phyloP scores from a whole-genome alignment of 2,113 vertebrate species.

The Lipotes vexillifer region DNA sequence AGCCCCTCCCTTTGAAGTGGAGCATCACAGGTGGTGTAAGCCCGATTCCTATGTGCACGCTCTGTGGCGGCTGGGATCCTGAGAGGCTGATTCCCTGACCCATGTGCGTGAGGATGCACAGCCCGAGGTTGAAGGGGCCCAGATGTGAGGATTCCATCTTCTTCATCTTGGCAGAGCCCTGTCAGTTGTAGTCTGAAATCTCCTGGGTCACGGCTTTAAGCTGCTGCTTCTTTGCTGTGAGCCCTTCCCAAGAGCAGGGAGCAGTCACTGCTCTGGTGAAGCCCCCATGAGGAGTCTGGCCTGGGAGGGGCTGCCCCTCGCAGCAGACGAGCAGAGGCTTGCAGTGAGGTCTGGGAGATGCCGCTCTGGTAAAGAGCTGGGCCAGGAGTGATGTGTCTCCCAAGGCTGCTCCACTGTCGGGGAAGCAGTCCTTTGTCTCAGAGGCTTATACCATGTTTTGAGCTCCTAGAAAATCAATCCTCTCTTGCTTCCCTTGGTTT shows the following conservation, averaged over 20 bases:
- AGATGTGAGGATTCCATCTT: background rate
- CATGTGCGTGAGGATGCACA: rapidly evolving
- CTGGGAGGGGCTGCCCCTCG: background rate
- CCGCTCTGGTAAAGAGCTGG: no score
- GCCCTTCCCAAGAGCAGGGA: background rate
- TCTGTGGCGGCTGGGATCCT: background rate
- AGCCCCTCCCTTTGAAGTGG: background rate
- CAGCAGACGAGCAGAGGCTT: background rate
- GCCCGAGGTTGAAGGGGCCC: rapidly evolving
- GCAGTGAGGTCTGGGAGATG: background rate
- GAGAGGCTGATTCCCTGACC: background rate
- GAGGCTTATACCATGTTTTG: background rate
- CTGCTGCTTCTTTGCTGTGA: background rate
- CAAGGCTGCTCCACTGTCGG: background rate
- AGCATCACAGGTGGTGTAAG: rapidly evolving
- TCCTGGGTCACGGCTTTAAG: background rate
- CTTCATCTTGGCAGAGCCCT: background rate
- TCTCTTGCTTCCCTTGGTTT: background rate
- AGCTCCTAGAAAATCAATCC: background rate
- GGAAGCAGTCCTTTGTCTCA: background rate
- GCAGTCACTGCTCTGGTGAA: background rate
- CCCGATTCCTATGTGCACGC: rapidly evolving
- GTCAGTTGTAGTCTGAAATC: background rate
- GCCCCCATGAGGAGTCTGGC: no score
- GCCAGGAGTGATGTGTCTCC: no score